phyloP scores from a whole-genome alignment of 1,140 invertebrate species.

The Leptopilina boulardi region DNA sequence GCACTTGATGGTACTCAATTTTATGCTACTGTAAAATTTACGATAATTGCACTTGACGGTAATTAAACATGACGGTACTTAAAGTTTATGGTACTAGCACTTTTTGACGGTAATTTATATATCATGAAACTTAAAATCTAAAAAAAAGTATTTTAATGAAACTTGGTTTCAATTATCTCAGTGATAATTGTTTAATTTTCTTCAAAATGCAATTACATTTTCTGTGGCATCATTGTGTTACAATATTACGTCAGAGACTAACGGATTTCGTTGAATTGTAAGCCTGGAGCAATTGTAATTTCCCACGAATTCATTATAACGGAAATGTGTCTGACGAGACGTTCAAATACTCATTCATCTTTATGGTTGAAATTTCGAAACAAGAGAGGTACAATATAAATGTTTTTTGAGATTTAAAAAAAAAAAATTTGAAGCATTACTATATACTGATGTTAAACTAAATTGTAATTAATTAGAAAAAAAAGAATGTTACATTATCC shows the following conservation, averaged over 20 bases:
- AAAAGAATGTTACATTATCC: too few species aligned
- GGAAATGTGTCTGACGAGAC: slow-evolving; percentile 2
- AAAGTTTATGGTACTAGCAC: too few species aligned
- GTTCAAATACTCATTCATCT: slow-evolving; percentile 3
- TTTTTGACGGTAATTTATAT: too few species aligned
- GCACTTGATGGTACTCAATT: too few species aligned
- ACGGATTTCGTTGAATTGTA: not conserved
- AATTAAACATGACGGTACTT: too few species aligned
- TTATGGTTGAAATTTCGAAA: not conserved
- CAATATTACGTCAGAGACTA: not conserved
- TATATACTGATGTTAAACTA: too few species aligned
- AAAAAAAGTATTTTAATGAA: too few species aligned
- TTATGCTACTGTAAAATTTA: too few species aligned
- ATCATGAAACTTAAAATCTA: too few species aligned
- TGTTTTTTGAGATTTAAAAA: not conserved
- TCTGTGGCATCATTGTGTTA: not conserved
- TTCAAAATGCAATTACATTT: slow-evolving; percentile 37
- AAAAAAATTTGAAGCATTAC: too few species aligned
- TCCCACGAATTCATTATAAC: not conserved
- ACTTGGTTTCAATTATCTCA: not conserved
- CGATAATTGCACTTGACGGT: too few species aligned
- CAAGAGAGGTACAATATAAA: not conserved
- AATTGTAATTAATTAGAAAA: too few species aligned
- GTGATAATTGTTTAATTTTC: not conserved
- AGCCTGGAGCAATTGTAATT: slow-evolving; percentile 7